Evolutionary conservation across 2,113 vertebrate species (phyloP), one percentile per base, ranked within the genome.

Genomic region (Chaetodon trifascialis): DNA sequence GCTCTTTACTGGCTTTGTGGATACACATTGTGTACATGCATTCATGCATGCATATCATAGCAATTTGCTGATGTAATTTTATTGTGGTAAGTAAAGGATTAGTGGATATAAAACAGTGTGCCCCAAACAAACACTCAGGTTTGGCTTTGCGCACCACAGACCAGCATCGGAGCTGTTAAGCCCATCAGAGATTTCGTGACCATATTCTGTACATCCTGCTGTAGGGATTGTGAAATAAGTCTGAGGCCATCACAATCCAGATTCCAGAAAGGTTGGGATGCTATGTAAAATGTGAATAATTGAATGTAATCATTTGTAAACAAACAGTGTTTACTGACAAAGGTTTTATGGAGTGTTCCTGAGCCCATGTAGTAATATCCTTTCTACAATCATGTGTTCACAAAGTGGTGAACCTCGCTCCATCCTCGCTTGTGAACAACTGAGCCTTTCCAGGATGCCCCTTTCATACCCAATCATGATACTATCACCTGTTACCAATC

Each of bases 41-140:
- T 71, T 34, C n/a, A n/a, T n/a, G n/a, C n/a, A n/a, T 64, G 14
- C 7, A 15, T 55, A 36, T 42, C 66, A 12, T 44, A 16, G 46
- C 14, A 2, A 58, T 75, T 76, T 67, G 21, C 64, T 23, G n/a
- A 34, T 70, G 59, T 56, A 73, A 70, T 71, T 79, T 5, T 0
- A 76, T 58, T 60, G 17, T 58, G n/a, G 36, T 36, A 47, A 54
- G 56, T 62, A 6, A 17, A 6, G 60, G 55, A 65, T 77, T 36
- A 72, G 51, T 23, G 30, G 10, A 46, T 40, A 21, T 49, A 49
- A 73, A 59, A 64, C 30, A 63, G 40, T 46, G 38, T 63, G 62
- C 34, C 65, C 36, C 19, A 70, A 78, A 58, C 63, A 73, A 67
- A 63, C 30, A 52, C 4, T 23, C 30, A 15, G 52, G 36, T 56